Conservation (phyloP, 2,113 vertebrate genomes). For the Eptesicus fuscus region DNA sequence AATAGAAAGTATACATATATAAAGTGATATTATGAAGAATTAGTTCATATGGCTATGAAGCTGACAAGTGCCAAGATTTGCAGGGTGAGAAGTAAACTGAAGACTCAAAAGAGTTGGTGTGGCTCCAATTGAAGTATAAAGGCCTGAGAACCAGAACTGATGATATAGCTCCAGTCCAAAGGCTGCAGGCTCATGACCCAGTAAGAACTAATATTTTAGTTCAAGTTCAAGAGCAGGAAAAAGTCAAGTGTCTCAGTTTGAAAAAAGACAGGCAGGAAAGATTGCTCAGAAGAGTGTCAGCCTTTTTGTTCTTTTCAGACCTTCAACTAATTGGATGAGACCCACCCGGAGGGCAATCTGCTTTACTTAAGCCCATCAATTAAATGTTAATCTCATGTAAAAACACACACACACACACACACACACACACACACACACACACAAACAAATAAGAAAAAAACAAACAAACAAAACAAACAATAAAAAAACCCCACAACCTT, state of each 20-base stretch:
- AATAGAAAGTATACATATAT: no score
- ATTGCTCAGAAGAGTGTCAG: not conserved
- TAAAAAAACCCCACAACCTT: rapidly evolving
- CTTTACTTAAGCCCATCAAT: not conserved
- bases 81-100: not conserved
- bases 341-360: not conserved
- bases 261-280: not conserved
- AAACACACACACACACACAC: not conserved
- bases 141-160: not conserved
- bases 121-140: not conserved
- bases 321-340: not conserved
- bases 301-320: not conserved
- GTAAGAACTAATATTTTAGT: not conserved
- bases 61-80: not conserved
- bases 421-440: no score
- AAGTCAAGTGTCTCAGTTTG: not conserved
- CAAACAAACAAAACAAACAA: no score
- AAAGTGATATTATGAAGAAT: not conserved
- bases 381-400: not conserved
- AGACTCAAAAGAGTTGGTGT: not conserved
- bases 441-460: no score
- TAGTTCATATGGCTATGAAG: not conserved
- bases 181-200: not conserved
- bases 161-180: not conserved
- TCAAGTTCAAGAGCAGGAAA: not conserved